phyloP scores from a whole-genome alignment of 2,888 invertebrate genomes.

The Muscina levida region DNA sequence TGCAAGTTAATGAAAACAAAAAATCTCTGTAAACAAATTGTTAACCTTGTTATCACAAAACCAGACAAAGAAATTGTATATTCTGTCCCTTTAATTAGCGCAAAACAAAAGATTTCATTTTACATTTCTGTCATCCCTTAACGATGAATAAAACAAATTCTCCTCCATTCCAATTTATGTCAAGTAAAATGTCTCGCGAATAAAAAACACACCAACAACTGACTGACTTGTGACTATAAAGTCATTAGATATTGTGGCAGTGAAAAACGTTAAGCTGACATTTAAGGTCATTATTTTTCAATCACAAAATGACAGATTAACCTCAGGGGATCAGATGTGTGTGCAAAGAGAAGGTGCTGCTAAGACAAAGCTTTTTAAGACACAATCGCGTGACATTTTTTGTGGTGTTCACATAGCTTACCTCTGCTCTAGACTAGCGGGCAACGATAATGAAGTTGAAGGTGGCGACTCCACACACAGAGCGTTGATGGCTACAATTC shows the following conservation, averaged over 20 bases:
- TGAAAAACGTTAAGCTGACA: constrained; percentile 35
- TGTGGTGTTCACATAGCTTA: constrained; percentile 53
- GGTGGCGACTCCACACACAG: not conserved
- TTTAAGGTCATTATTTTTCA: constrained; percentile 35
- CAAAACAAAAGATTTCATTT: not conserved
- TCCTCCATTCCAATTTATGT: too few relatives aligned
- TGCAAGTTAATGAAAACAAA: constrained; percentile 6
- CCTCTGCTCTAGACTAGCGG: constrained; percentile 26
- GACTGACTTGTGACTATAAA: not conserved
- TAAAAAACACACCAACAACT: too few relatives aligned
- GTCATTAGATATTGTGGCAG: not conserved
- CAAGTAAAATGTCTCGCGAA: too few relatives aligned
- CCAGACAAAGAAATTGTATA: not conserved
- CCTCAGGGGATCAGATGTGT: not conserved
- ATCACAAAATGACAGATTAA: not conserved
- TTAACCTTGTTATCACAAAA: not conserved
- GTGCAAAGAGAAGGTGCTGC: not conserved
- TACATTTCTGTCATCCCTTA: not conserved
- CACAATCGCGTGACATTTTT: not conserved
- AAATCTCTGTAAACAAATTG: constrained; percentile 19
- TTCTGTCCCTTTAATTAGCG: not conserved
- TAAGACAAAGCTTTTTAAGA: not conserved
- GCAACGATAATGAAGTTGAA: not conserved
- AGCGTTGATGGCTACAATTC: constrained; percentile 40
- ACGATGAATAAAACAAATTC: not conserved